phyloP scores from a whole-genome alignment of 2,888 invertebrate species.

The Seira musarum region DNA sequence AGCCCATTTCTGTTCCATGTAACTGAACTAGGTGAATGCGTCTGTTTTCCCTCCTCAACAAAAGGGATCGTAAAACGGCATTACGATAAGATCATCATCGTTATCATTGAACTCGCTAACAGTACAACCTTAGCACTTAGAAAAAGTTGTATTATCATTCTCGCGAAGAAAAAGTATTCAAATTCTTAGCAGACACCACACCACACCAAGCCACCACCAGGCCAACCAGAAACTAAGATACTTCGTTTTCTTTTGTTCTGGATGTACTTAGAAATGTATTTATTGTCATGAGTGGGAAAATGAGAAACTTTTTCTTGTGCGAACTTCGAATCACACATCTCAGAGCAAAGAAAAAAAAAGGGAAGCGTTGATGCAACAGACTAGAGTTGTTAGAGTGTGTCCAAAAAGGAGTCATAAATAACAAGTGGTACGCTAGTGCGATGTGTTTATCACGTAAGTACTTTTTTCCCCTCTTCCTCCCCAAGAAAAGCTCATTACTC shows the following conservation, averaged over 20 bases:
- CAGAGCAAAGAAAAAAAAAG: background rate
- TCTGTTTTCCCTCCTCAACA: background rate
- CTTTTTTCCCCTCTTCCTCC: background rate
- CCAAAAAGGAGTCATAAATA: slow-evolving; percentile 7
- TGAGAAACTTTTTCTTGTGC: too few species aligned
- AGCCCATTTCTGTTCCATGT: background rate
- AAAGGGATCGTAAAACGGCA: background rate
- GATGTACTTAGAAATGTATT: background rate
- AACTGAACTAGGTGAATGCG: background rate
- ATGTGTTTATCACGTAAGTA: background rate
- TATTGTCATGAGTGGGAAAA: too few species aligned
- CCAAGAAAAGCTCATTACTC: slow-evolving; percentile 16
- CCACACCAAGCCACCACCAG: too few species aligned
- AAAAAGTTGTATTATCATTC: background rate
- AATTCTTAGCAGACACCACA: too few species aligned
- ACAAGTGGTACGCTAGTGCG: background rate
- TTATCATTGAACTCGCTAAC: slow-evolving; percentile 14
- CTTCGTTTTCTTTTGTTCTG: background rate
- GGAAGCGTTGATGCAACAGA: slow-evolving; percentile 14
- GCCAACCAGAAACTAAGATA: background rate
- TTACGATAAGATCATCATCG: slow-evolving; percentile 15
- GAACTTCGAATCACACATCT: background rate
- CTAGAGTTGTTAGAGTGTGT: background rate
- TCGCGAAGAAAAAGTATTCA: background rate
- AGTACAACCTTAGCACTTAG: slow-evolving; percentile 5